Evolutionary conservation across 1,140 invertebrate genomes (phyloP).

Genomic region (Brachystomella parvula): DNA sequence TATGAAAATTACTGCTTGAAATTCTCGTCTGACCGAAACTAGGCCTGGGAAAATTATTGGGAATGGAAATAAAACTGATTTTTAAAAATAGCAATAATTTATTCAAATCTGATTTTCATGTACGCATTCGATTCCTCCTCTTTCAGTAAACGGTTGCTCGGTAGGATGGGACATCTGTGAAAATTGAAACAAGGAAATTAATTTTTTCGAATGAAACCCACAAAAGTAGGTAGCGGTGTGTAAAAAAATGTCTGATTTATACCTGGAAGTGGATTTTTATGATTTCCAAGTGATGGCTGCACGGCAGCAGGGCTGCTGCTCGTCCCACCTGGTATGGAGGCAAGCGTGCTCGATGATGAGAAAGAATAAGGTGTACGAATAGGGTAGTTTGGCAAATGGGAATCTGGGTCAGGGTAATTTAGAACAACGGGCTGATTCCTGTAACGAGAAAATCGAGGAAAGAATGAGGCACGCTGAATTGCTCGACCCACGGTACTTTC

Average conservation of each 20-base stretch:
- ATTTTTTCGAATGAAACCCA: background rate
- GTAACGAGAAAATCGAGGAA: slow-evolving; percentile 4
- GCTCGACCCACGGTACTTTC: background rate
- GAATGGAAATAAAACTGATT: background rate
- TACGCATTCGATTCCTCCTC: background rate
- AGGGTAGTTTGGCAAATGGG: slow-evolving; percentile 6
- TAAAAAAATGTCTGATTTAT: too few species aligned
- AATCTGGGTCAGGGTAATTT: slow-evolving; percentile 8
- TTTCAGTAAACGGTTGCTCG: background rate
- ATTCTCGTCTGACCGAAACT: background rate
- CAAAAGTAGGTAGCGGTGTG: background rate
- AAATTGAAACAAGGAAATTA: background rate
- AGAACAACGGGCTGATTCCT: slow-evolving; percentile 2
- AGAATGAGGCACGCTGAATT: background rate
- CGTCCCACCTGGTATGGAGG: background rate
- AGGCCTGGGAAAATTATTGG: background rate
- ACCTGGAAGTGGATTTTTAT: background rate
- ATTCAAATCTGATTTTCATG: background rate
- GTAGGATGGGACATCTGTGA: background rate
- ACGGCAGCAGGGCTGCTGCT: too few species aligned
- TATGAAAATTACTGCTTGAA: background rate
- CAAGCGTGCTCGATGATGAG: slow-evolving; percentile 1
- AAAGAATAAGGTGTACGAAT: slow-evolving; percentile 3
- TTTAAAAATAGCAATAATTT: background rate
- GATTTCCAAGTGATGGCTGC: background rate